Conservation (phyloP, 2,113 vertebrate genomes). For the Phoenicopterus ruber region DNA sequence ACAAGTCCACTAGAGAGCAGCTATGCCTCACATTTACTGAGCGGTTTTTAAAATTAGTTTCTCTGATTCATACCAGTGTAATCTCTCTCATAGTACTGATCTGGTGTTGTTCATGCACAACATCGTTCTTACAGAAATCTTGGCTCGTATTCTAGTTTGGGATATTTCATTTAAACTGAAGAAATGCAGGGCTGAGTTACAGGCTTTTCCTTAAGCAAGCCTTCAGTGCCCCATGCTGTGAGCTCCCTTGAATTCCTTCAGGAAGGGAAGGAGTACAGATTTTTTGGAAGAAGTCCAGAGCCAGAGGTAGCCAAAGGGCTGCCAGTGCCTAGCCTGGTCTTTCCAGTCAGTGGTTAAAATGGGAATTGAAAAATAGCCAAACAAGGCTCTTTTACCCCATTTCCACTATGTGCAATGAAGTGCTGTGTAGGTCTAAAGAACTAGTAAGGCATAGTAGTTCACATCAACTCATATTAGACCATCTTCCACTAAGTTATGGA, state of each 20-base stretch:
- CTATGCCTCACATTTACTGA: conserved; percentile 39
- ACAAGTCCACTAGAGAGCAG: conserved; percentile 51
- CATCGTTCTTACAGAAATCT: neutral
- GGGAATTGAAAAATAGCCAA: neutral
- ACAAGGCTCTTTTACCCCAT: neutral
- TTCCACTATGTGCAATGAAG: neutral
- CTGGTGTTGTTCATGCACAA: neutral
- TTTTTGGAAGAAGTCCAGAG: neutral
- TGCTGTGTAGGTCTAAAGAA: neutral
- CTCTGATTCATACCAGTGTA: conserved; percentile 51
- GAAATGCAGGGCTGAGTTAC: neutral
- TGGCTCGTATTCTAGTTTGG: neutral
- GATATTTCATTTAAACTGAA: neutral
- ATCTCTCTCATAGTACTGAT: neutral
- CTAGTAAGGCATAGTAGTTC: neutral
- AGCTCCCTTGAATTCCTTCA: neutral
- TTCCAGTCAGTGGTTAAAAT: neutral
- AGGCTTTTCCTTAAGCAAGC: neutral
- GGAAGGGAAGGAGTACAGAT: neutral
- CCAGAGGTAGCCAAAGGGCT: neutral
- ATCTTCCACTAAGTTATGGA: neutral
- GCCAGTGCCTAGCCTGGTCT: neutral
- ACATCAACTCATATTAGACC: neutral
- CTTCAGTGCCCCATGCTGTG: neutral
- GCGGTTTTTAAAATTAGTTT: neutral